Evolutionary conservation across 2,888 invertebrate genomes (phyloP).

Genomic region (Labia minor): DNA sequence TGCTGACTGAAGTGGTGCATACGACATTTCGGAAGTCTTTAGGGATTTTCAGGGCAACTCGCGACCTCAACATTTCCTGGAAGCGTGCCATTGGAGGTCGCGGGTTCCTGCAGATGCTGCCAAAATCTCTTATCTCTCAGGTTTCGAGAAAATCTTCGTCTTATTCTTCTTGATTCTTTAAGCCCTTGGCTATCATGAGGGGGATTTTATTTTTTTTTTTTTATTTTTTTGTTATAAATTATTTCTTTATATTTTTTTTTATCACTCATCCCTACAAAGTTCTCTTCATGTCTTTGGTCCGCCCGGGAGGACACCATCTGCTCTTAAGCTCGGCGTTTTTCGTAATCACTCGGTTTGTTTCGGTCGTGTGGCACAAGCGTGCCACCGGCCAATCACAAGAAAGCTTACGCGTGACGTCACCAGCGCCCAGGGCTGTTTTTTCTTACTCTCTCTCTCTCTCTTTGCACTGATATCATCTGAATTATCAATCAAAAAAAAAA

Average conservation of each 20-base stretch:
- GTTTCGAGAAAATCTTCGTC: neutral
- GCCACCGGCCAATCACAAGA: neutral
- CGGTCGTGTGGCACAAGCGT: slow-evolving; percentile 7
- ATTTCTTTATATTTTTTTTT: neutral
- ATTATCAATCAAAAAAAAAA: neutral
- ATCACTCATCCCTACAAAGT: neutral
- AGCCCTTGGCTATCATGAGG: neutral
- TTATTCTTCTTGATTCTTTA: neutral
- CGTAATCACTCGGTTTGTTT: neutral
- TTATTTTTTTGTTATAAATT: neutral
- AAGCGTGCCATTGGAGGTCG: slow-evolving; percentile 4
- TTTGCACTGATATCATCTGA: neutral
- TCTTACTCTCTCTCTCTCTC: too few species aligned
- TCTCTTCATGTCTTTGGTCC: neutral
- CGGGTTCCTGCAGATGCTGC: neutral
- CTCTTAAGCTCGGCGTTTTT: neutral
- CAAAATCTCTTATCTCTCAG: neutral
- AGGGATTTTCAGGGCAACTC: neutral
- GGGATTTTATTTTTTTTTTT: neutral
- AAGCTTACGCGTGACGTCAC: neutral
- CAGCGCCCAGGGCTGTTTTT: neutral
- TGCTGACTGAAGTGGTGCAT: neutral
- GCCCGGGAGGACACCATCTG: neutral
- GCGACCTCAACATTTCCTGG: slow-evolving; percentile 13
- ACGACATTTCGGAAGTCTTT: neutral